phyloP scores from a whole-genome alignment of 2,113 vertebrate species.

The Phylloscopus trochilus region DNA sequence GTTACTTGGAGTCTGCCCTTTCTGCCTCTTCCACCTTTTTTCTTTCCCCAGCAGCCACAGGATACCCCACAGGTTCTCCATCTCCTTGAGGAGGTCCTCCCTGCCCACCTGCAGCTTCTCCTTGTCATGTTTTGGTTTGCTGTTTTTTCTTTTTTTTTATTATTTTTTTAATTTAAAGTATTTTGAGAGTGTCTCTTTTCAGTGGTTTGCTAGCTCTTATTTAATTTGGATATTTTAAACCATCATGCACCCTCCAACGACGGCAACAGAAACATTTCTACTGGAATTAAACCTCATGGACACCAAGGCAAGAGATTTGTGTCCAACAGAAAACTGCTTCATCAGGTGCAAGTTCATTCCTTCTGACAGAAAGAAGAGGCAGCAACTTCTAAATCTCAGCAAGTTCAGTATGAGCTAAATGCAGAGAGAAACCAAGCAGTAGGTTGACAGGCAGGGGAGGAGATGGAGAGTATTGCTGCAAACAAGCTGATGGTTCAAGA shows the following conservation, averaged over 20 bases:
- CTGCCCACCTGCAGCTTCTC: background rate
- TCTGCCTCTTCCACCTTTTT: background rate
- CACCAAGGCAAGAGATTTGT: background rate
- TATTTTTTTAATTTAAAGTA: background rate
- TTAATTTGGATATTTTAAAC: background rate
- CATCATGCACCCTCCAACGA: background rate
- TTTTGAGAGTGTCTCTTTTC: background rate
- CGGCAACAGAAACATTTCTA: background rate
- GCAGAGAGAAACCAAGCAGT: background rate
- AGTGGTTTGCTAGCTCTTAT: background rate
- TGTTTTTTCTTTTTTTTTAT: too few species aligned
- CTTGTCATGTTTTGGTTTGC: background rate
- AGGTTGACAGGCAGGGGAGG: background rate
- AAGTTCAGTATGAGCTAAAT: background rate
- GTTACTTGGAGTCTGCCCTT: background rate
- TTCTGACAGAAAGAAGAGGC: background rate
- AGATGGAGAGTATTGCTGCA: constrained; percentile 19
- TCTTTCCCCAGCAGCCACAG: background rate
- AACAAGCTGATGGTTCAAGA: constrained; percentile 16
- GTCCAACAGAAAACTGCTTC: background rate
- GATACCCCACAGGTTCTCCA: background rate
- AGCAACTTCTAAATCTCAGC: background rate
- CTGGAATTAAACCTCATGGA: background rate
- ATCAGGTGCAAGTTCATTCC: background rate
- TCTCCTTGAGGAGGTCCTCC: background rate